Evolutionary conservation across 2,797 vertebrate genomes (phyloP), one percentile per base, ranked within the genome.

Genomic region (Meda fulgida): DNA sequence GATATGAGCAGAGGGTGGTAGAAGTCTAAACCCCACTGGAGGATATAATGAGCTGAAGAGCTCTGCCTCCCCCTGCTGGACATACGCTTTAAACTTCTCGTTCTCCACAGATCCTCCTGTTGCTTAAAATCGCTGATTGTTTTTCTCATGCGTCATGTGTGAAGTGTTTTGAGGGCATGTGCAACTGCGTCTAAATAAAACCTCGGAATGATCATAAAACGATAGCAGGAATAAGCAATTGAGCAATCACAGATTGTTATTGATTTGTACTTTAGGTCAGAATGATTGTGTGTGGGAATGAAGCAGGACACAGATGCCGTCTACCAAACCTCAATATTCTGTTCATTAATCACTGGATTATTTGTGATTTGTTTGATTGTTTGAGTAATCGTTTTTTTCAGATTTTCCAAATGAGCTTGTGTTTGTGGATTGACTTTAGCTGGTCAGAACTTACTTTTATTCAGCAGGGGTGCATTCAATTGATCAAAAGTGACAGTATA

Each of bases 21-120:
- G 65, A 51, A 80, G 43, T 9, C 23, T 8, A 34, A 58, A 79
- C 83, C 78, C 78, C 6, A 5, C 43, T 6, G 13, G 79, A 34
- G 14, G 65, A 23, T 34, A 23, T 70, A 1, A 38, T 29, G 60
- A 26, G 53, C 19, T 71, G 8, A 60, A 13, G 55, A 80, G n/a
- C 67, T 88, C 43, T 83, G 79, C 65, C 48, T 87, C 92, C 92
- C 84, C 86, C 92, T 55, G 77, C 89, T 93, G 94, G 93, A 87
- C 34, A 23, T 1, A 0, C 18, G 65, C 46, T 16, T 48, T 5
- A 48, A 4, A 48, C 3, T 0, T 43, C 40, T 43, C 40, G 1
- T 10, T 84, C 60, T 65, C 72, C n/a, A 77, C 51, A 86, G 89
- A 87, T 86, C 63, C 31, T 88, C 65, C 77, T 85, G 81, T 53